These are phyloP conservation scores for Phrixothrix hirtus DNA, from an alignment of 2,888 invertebrate species.

Conservation along the genomic window DNA sequence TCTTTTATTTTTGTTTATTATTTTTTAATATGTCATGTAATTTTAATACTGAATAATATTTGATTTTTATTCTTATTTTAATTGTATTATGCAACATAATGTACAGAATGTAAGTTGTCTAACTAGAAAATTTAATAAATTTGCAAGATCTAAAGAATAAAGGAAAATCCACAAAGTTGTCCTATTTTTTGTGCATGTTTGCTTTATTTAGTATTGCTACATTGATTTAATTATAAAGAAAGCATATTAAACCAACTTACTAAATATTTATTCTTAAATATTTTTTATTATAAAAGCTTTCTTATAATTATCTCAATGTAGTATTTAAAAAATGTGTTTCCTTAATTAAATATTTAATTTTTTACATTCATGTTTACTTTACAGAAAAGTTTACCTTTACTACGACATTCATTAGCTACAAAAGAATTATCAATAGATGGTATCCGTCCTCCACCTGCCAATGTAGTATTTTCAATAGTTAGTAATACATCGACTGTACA, in stretches of 20 bases:
- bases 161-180: background rate
- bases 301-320: no score
- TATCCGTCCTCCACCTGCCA: constrained; percentile 84
- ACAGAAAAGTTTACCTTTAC: constrained; percentile 92
- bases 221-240: no score
- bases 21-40: constrained; percentile 12
- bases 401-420: constrained; percentile 86
- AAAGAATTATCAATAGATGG: constrained; percentile 94
- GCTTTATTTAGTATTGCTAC: background rate
- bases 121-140: background rate
- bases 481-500: constrained; percentile 53
- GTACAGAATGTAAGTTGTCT: constrained; percentile 22
- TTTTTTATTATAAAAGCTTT: background rate
- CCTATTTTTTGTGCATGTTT: background rate
- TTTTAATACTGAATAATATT: constrained; percentile 8
- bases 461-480: constrained; percentile 65
- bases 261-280: background rate
- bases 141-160: no score
- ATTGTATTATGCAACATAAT: constrained; percentile 22
- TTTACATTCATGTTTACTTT: no score
- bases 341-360: no score
- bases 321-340: no score
- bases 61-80: constrained; percentile 2
- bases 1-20: constrained; percentile 17
- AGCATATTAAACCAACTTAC: no score